Evolutionary conservation across 2,888 invertebrate genomes (phyloP).

Genomic region (Torymus aiolomorphi): DNA sequence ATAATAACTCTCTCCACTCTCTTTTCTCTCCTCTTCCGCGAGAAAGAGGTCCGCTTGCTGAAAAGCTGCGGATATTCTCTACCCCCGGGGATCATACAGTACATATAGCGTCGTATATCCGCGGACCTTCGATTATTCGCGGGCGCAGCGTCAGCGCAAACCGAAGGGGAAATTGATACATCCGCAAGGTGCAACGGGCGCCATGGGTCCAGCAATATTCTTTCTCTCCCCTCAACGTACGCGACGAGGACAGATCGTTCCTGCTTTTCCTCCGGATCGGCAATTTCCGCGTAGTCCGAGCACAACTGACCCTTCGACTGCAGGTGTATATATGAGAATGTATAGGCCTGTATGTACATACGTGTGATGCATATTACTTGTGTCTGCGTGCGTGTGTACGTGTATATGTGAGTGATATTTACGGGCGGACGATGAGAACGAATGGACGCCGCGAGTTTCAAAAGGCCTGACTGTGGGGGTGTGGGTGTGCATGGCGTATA

Average conservation of each 20-base stretch:
- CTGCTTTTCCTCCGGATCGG: neutral
- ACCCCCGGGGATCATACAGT: too few species aligned
- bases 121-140: constrained; percentile 31
- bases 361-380: too few species aligned
- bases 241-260: constrained; percentile 42
- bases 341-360: too few species aligned
- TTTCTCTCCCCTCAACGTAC: constrained; percentile 44
- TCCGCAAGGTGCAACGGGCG: constrained; percentile 52
- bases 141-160: constrained; percentile 31
- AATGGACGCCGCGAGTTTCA: neutral
- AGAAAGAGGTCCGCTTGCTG: too few species aligned
- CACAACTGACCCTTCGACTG: too few species aligned
- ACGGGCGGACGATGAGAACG: constrained; percentile 22
- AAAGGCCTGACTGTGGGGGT: neutral
- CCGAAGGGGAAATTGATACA: constrained; percentile 66
- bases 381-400: too few species aligned
- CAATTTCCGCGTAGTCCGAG: constrained; percentile 1
- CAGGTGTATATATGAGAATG: too few species aligned
- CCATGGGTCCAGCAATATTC: constrained; percentile 9
- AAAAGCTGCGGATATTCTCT: too few species aligned
- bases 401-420: too few species aligned
- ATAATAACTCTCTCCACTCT: too few species aligned
- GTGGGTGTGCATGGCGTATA: neutral
- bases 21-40: too few species aligned
- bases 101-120: too few species aligned